A percentile compares a stretch with the other conserved stretches of the same genome.
Conservation (phyloP, 2,888 invertebrate species). For the Galerucella nymphaeae region DNA sequence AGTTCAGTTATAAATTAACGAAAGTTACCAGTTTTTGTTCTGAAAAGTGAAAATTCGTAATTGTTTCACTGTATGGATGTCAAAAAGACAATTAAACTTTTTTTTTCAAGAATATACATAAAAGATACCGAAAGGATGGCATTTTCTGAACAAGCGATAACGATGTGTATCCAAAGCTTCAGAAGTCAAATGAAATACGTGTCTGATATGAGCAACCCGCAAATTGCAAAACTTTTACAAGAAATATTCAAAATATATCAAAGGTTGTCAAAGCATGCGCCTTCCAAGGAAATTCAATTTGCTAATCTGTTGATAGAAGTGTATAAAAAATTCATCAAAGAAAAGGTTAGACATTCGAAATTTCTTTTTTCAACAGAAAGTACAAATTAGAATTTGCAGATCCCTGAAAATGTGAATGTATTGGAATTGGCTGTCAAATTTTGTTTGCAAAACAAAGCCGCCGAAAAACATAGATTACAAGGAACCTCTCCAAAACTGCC, state of each 20-base stretch:
- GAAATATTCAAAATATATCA: conserved; percentile 77
- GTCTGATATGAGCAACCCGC: conserved; percentile 58
- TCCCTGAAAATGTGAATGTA: conserved; percentile 71
- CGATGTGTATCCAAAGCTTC: conserved; percentile 77
- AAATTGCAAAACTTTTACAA: conserved; percentile 66
- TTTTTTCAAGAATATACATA: conserved; percentile 77
- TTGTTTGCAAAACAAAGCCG: conserved; percentile 73
- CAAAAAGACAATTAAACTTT: not conserved
- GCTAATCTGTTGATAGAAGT: conserved; percentile 75
- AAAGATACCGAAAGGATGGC: conserved; percentile 86
- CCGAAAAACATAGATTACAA: conserved; percentile 68
- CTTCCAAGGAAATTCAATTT: conserved; percentile 71
- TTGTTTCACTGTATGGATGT: too few relatives aligned
- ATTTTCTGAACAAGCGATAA: conserved; percentile 82
- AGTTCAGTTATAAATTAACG: too few relatives aligned
- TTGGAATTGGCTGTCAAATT: conserved; percentile 78
- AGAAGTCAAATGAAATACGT: conserved; percentile 71
- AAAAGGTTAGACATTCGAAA: conserved; percentile 64
- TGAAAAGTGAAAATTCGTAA: too few relatives aligned
- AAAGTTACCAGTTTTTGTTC: too few relatives aligned
- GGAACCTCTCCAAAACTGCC: conserved; percentile 40
- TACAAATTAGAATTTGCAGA: conserved; percentile 51
- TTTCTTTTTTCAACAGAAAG: not conserved
- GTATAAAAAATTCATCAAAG: conserved; percentile 73
- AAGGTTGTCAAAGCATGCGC: conserved; percentile 73